Evolutionary conservation across 2,797 vertebrate species (phyloP), one percentile per base, ranked within the genome.

Genomic region (Molossus molossus): DNA sequence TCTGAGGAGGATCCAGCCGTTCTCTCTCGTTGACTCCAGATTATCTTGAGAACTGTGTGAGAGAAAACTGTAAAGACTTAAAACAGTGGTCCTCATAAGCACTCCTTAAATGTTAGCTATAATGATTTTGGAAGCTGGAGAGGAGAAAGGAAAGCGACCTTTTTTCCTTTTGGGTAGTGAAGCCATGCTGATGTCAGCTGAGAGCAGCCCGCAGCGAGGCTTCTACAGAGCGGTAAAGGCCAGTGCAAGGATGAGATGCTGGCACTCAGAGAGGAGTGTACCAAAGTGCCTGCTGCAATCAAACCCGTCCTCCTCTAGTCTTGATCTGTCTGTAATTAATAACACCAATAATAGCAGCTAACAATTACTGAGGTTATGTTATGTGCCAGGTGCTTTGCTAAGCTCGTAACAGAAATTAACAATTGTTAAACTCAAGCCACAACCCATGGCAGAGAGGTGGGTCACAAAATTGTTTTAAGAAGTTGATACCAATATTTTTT

Each of bases 391-490:
- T 3, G 57, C 23, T 76, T 65, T 86, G 21, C 58, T 89, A 87
- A 80, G 18, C 21, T 77, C 50, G 87, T 86, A 37, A 75, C 37
- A 70, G 60, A 87, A 6, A 45, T 27, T 13, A 65, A 67, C 62
- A 60, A 58, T 84, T 58, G 77, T 85, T n/a, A 87, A 83, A 87
- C 67, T 86, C 85, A 64, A 86, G 77, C n/a, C 37, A 48, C 60
- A 92, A 55, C 23, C 29, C 48, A 27, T 3, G 9, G 37, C 23
- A 73, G 60, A 53, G 17, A 55, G 11, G 27, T 20, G 37, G 40
- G 10, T 50, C 40, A 25, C 33, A n/a, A 80, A 82, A 50, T 55
- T 25, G 75, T 76, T 89, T 91, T 76, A 86, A 80, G 53, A 27
- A 92, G 20, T 70, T 8, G 1, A n/a, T 64, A 95, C 62, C 50